Evolutionary conservation across 2,113 vertebrate species (phyloP), one percentile per base, ranked within the genome.

Genomic region (Cryptomyrus ogoouensis): DNA sequence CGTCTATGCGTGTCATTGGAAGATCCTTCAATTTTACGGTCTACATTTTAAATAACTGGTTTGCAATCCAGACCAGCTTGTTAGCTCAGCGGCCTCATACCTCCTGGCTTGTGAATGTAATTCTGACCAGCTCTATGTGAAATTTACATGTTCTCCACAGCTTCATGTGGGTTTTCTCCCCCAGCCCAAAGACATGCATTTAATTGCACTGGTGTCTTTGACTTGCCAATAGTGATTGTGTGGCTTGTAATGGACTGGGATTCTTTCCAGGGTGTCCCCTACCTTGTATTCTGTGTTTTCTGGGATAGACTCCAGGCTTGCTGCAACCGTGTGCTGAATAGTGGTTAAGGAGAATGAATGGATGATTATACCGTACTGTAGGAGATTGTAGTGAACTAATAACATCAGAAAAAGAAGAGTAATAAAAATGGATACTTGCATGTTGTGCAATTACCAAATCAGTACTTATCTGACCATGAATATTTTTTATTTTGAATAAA

Each of bases 11-110:
- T 80, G 31, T 83, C 87, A 83, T 31, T 56, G 49, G 35, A 46
- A 53, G 50, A 83, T 80, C 19, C 44, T 87, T 88, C 88, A 56
- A 88, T 90, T 53, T 52, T 15, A 35, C 35, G 44, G 50, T 88
- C 66, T 53, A 49, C 62, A 62, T 74, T 44, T 49, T 49, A 50
- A 88, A 87, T 35, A 56, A 86, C 35, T 80, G 31, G n/a, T 80
- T 42, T 80, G n/a, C 74, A 80, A 27, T 80, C 4, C 74, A 42
- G 74, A 42, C 74, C n/a, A 80, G 35, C 35, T 80, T 80, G 6
- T 42, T 19, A 19, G 35, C 35, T 80, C 74, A 42, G 35, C 39
- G 35, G 74, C 35, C 35, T 42, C 31, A 42, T 42, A 80, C 74
- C 35, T 80, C 74, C 74, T 42, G 17, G 74, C 15, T 17, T 80